These are phyloP conservation scores for Ornithoptera priamus DNA, from an alignment of 2,888 invertebrate species.

Conservation along the genomic window DNA sequence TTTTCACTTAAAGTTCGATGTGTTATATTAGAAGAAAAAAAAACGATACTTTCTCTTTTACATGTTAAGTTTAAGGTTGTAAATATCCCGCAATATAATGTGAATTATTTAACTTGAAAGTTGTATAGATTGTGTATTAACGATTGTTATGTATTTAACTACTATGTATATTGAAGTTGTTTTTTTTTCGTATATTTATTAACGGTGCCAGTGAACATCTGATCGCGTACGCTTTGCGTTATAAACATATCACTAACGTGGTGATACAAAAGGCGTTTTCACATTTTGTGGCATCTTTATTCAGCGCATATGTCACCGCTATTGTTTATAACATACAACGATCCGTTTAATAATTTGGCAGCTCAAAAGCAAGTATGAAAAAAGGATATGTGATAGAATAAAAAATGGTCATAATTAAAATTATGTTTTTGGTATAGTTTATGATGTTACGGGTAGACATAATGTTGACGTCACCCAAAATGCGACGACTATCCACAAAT, in stretches of 20 bases:
- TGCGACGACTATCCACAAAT: too few species aligned
- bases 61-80: conserved; percentile 54
- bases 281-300: conserved; percentile 12
- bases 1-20: conserved; percentile 7
- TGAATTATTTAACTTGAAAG: conserved; percentile 59
- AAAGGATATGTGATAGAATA: not conserved
- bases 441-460: too few species aligned
- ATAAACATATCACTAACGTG: not conserved
- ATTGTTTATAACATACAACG: not conserved
- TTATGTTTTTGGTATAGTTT: too few species aligned
- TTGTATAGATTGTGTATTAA: conserved; percentile 63
- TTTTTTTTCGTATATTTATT: conserved; percentile 44
- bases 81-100: conserved; percentile 57
- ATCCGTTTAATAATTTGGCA: not conserved
- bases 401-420: too few species aligned
- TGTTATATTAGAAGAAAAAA: conserved; percentile 21
- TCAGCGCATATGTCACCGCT: not conserved
- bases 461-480: too few species aligned
- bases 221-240: not conserved
- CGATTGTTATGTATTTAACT: conserved; percentile 58
- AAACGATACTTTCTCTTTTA: conserved; percentile 20
- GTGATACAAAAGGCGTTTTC: not conserved
- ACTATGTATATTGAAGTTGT: conserved; percentile 44
- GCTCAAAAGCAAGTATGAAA: not conserved
- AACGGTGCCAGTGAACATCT: conserved; percentile 47